Evolutionary conservation across 1,140 invertebrate genomes (phyloP).

Genomic region (Leptinotarsa lineolata): DNA sequence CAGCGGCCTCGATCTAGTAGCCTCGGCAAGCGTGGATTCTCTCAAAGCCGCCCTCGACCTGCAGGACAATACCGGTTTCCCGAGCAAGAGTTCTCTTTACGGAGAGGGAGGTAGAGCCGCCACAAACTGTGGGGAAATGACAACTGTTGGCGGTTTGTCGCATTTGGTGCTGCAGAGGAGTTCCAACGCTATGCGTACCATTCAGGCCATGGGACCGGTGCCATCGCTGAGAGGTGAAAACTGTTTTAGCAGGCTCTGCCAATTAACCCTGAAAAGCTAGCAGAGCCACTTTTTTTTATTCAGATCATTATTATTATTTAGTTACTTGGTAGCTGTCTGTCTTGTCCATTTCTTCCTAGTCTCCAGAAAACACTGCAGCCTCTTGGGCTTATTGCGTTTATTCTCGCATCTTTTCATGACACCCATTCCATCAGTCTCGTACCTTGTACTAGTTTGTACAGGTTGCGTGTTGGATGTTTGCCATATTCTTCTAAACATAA

Average conservation of each 20-base stretch:
- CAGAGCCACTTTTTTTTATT: no score
- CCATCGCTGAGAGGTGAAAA: constrained; percentile 36
- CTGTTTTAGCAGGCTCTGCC: background rate
- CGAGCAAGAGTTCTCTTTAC: constrained; percentile 2
- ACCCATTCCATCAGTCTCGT: no score
- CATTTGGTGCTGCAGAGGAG: constrained; percentile 30
- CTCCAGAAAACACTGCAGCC: no score
- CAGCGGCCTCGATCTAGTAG: constrained; percentile 76
- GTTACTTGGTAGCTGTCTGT: no score
- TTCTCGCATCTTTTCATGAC: no score
- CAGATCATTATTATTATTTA: no score
- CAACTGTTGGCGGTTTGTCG: background rate
- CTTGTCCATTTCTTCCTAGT: no score
- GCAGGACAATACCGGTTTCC: constrained; percentile 21
- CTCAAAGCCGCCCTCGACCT: constrained; percentile 53
- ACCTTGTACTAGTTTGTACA: no score
- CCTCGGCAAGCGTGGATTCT: constrained; percentile 60
- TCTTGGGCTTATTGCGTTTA: no score
- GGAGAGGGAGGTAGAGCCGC: background rate
- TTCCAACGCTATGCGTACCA: constrained; percentile 27
- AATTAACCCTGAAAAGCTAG: no score
- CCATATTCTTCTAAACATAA: no score
- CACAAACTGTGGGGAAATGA: constrained; percentile 8
- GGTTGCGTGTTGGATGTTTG: no score
- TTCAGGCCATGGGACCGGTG: constrained; percentile 38